These are phyloP conservation scores for Araneus ventricosus DNA, from an alignment of 1,140 invertebrate genomes.

Conservation along the genomic window DNA sequence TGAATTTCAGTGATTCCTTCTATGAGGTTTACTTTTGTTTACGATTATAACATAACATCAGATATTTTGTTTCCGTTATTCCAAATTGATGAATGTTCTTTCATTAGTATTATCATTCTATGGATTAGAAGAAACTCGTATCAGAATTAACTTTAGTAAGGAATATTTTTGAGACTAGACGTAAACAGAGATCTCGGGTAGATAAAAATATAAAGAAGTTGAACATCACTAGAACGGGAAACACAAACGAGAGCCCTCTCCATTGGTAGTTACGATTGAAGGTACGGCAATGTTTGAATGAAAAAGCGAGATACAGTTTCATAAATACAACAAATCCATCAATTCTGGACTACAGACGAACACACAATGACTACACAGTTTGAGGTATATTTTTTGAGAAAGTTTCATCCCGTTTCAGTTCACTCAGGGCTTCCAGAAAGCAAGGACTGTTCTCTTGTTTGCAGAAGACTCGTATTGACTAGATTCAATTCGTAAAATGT, in stretches of 20 bases:
- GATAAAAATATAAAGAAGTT: neutral
- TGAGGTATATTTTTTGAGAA: neutral
- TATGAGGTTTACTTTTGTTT: no score
- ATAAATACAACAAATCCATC: constrained; percentile 10
- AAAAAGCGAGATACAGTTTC: neutral
- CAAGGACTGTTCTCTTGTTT: neutral
- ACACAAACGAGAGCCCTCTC: neutral
- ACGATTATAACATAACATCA: no score
- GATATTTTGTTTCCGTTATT: no score
- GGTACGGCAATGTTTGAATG: neutral
- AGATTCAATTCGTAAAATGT: neutral
- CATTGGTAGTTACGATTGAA: neutral
- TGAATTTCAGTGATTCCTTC: no score
- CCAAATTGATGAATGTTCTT: no score
- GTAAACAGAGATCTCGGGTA: neutral
- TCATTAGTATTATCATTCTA: no score
- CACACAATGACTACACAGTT: constrained; percentile 21
- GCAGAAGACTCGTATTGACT: neutral
- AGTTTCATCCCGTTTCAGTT: no score
- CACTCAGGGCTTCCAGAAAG: no score
- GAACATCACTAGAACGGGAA: no score
- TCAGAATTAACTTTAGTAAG: no score
- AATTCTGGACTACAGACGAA: neutral
- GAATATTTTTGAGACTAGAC: neutral
- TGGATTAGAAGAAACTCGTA: no score